These are phyloP conservation scores for Sturnira hondurensis DNA, from an alignment of 2,113 vertebrate genomes.

Conservation along the genomic window DNA sequence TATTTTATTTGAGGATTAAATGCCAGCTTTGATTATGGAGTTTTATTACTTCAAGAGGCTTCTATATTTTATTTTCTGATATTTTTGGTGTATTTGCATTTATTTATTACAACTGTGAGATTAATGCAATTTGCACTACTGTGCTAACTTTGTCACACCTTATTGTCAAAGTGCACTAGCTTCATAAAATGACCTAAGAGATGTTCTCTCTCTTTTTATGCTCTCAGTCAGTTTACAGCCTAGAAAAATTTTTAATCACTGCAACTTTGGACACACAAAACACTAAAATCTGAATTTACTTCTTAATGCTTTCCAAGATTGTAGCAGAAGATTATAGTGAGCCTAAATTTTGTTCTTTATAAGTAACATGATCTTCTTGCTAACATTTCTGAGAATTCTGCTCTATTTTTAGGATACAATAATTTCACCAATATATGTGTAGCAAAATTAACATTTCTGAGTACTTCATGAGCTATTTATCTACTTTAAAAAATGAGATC, in stretches of 20 bases:
- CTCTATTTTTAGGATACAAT: not conserved
- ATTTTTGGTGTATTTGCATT: not conserved
- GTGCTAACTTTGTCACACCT: not conserved
- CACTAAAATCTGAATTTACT: not conserved
- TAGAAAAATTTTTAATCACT: not conserved
- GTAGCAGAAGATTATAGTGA: not conserved
- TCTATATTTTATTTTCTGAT: not conserved
- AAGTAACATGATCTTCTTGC: not conserved
- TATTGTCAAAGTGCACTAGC: not conserved
- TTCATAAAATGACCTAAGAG: not conserved
- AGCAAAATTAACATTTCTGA: not conserved
- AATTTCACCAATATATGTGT: not conserved
- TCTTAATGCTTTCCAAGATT: not conserved
- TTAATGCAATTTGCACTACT: not conserved
- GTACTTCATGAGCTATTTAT: not conserved
- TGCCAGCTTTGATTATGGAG: not conserved
- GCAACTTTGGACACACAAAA: slow-evolving; percentile 1
- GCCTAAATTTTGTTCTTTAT: not conserved
- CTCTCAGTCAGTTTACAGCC: not conserved
- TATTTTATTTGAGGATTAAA: not conserved
- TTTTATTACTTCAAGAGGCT: not conserved
- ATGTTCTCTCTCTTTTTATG: not conserved
- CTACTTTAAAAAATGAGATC: not conserved
- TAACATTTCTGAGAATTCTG: not conserved
- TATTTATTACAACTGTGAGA: not conserved